Base-by-base conservation (phyloP, 2,797 vertebrate species). In the Sebastolobus altivelis region DNA sequence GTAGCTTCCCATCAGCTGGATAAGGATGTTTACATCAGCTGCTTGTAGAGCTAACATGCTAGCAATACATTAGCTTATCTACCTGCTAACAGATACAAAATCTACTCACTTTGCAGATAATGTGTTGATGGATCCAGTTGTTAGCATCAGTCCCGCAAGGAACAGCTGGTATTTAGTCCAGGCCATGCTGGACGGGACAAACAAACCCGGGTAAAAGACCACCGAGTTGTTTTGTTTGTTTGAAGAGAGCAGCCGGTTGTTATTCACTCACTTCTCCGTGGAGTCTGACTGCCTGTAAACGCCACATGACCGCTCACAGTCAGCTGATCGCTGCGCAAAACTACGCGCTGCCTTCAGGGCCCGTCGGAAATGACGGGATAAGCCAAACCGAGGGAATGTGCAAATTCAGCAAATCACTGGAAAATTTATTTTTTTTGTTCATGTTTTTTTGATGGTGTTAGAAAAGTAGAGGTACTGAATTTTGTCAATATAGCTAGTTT, bases 71-170 rank as follows among this genome's bases (percentile, higher is more conserved):
- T n/a, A n/a, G n/a, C n/a, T n/a, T n/a, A n/a, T n/a, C n/a, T n/a
- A n/a, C n/a, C n/a, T n/a, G n/a, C n/a, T n/a, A n/a, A n/a, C n/a
- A n/a, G n/a, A n/a, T n/a, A n/a, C n/a, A n/a, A n/a, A 61, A 71
- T 69, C 0, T n/a, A 92, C 97, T 97, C 94, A 99, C 98, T 98
- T 99, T 10, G 97, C 97, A 1, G 97, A 98, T 27, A 98, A 87
- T 1, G 98, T 99, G 94, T 99, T 99, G 78, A 99, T 95, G n/a
- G 98, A 99, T 79, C 98, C 97, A 0, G 97, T 99, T 58, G 94
- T 92, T 31, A 99, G 96, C 98, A 99, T 99, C 38, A 98, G 95
- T 52, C 92, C 97, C 5, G 97, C 97, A 14, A 99, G 94, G 90
- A 97, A 95, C 46, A 98, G 94, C 88, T 98, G 97, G 89, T 98